Evolutionary conservation across 2,888 invertebrate species (phyloP), one percentile per base, ranked within the genome.

Genomic region (Nematopogon swammerdamellus): DNA sequence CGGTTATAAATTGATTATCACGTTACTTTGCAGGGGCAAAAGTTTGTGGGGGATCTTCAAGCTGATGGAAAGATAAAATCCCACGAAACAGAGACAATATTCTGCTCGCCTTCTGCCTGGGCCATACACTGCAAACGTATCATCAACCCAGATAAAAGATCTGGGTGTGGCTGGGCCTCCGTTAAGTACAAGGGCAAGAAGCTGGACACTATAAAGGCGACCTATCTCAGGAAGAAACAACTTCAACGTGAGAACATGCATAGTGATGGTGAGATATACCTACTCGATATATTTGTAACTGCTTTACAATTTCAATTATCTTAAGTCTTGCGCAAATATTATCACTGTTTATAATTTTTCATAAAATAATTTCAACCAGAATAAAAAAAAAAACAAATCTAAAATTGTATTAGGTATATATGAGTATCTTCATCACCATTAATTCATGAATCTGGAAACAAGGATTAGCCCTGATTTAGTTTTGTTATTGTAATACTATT

Each of bases 141-240:
- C 51, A 91, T 95, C 48, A 94, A 95, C 70, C 94, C 95, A 0
- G 91, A 91, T 54, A 94, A 94, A 68, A 91, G 93, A 61, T 93
- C 93, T 42, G 94, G 94, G 1, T 95, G 94, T 74, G 95, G 95
- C 2, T 95, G 95, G 95, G 93, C 93, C 2, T 92, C 93, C 2
- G 93, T 93, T 30, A 89, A 91, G 62, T 95, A 94, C 62, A 88
- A 86, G 64, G 93, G 92, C 1, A 89, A 89, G 62, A 94, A 94
- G 68, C 70, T 95, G 61, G 95, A 95, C 66, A 88, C 90, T 3
- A 94, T 92, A 63, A 95, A 95, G 71, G 90, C 91, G 55, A 85
- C 88, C 50, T 95, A 92, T 85, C 85, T 92, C 57, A 83, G 89
- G 50, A 91, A 86, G 61, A 84, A 84, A 59, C 82, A 83, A 46